Evolutionary conservation across 2,888 invertebrate species (phyloP).

Genomic region (Drosophila borborema): DNA sequence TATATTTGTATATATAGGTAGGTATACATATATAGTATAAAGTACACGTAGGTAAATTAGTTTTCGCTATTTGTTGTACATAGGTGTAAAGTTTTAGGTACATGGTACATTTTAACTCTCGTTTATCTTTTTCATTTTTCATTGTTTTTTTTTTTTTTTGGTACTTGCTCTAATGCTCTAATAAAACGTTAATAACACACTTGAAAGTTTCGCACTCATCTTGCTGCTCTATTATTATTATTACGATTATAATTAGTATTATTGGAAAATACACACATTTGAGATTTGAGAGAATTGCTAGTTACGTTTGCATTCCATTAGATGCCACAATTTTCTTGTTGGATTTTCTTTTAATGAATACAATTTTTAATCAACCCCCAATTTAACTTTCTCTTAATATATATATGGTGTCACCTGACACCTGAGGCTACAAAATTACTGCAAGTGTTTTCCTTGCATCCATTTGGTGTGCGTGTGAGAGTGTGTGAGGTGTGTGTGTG

Average conservation of each 20-base stretch:
- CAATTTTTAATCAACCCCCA: not conserved
- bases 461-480: not conserved
- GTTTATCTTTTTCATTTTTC: conserved; percentile 3
- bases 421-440: conserved; percentile 27
- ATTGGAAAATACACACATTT: conserved; percentile 32
- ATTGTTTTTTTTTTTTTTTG: not conserved
- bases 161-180: conserved; percentile 25
- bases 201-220: conserved; percentile 6
- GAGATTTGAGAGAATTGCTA: conserved; percentile 17
- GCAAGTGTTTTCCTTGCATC: conserved; percentile 19
- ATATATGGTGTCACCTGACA: conserved; percentile 25
- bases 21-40: conserved; percentile 7
- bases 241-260: conserved; percentile 9
- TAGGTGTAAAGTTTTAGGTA: conserved; percentile 46
- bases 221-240: not conserved
- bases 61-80: conserved; percentile 23
- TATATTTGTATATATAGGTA: conserved; percentile 1
- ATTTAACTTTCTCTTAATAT: conserved; percentile 11
- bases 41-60: conserved; percentile 30
- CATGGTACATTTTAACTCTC: conserved; percentile 65
- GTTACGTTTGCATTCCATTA: conserved; percentile 35
- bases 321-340: conserved; percentile 3
- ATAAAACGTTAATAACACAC: conserved; percentile 43
- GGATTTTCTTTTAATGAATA: conserved; percentile 2
- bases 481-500: not conserved